A percentile compares a stretch with the other conserved stretches of the same genome.
Conservation (phyloP, 2,797 vertebrate species). For the Sarcoramphus papa region DNA sequence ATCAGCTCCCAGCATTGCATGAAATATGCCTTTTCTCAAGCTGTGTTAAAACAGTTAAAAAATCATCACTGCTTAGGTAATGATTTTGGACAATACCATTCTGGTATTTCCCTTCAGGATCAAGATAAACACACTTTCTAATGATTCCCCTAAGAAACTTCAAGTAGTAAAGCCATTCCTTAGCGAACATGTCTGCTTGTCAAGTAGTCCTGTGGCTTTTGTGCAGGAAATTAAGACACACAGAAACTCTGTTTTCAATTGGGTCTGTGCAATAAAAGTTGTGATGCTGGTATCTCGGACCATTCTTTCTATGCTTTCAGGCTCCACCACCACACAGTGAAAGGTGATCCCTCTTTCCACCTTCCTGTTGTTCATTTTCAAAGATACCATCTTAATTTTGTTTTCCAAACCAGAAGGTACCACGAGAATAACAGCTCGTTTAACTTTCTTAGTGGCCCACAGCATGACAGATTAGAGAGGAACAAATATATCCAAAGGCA, state of each 20-base stretch:
- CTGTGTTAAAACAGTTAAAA: neutral
- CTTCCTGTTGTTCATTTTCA: neutral
- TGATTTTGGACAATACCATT: neutral
- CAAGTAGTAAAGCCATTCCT: neutral
- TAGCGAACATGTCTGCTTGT: neutral
- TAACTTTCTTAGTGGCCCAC: neutral
- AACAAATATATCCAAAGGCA: neutral
- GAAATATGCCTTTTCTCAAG: neutral
- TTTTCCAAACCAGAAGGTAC: neutral
- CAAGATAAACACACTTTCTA: neutral
- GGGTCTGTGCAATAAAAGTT: neutral
- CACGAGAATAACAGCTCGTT: neutral
- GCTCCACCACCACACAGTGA: fast-evolving
- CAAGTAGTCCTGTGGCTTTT: neutral
- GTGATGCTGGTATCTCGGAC: neutral
- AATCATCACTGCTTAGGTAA: neutral
- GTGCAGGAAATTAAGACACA: neutral
- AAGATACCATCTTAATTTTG: neutral
- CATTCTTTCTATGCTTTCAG: neutral
- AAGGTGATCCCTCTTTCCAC: neutral
- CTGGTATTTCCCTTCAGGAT: neutral
- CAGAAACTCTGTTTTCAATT: neutral
- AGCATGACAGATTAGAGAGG: neutral
- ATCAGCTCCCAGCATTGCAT: neutral
- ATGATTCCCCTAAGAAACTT: neutral